These are phyloP conservation scores for Amphiprion percula DNA, from an alignment of 2,113 vertebrate species.

Conservation along the genomic window DNA sequence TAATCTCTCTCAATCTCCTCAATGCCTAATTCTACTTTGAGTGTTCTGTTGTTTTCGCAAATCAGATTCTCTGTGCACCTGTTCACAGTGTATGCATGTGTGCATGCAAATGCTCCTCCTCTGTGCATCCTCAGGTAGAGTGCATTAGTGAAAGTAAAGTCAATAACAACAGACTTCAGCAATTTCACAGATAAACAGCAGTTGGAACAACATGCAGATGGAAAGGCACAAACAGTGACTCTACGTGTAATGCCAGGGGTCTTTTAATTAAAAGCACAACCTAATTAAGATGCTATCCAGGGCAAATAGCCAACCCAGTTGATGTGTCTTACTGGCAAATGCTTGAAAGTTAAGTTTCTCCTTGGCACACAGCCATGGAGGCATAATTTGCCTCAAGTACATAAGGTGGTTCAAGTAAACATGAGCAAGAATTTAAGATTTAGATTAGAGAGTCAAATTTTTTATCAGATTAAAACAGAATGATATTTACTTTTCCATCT, in stretches of 20 bases:
- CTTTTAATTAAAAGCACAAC: slow-evolving; percentile 68
- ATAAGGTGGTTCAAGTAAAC: neutral
- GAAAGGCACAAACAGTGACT: slow-evolving; percentile 59
- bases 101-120: slow-evolving; percentile 5
- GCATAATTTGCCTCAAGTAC: neutral
- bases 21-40: neutral
- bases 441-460: too few relatives aligned
- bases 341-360: slow-evolving; percentile 8
- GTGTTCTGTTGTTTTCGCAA: neutral
- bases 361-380: neutral
- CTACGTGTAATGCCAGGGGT: slow-evolving; percentile 13
- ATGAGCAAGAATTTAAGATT: neutral
- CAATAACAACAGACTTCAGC: slow-evolving; percentile 42
- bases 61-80: neutral
- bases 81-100: slow-evolving; percentile 5
- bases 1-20: neutral
- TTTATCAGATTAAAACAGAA: neutral
- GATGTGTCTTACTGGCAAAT: slow-evolving; percentile 20
- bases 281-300: slow-evolving; percentile 68
- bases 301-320: slow-evolving; percentile 35
- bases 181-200: slow-evolving; percentile 50
- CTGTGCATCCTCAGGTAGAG: slow-evolving; percentile 5
- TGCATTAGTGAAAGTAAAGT: slow-evolving; percentile 40
- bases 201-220: slow-evolving; percentile 29
- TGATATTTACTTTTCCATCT: neutral